phyloP scores from a whole-genome alignment of 2,888 invertebrate species.

The Athrips mouffetella region DNA sequence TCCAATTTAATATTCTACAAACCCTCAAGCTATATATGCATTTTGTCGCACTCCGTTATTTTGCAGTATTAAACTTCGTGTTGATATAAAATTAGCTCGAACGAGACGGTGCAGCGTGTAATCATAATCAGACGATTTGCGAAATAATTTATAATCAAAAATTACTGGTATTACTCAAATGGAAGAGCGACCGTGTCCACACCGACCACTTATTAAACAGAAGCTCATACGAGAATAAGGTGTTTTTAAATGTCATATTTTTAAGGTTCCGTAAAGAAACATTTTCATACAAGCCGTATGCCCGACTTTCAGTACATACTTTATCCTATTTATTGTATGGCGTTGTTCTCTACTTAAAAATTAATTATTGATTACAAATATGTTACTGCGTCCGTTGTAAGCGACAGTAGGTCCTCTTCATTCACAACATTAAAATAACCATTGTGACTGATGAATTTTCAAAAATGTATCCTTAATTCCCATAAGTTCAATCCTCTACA shows the following conservation, averaged over 20 bases:
- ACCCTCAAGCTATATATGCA: not conserved
- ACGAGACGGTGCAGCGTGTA: slow-evolving; percentile 6
- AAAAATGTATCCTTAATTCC: no score
- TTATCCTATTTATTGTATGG: no score
- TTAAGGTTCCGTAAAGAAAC: slow-evolving; percentile 4
- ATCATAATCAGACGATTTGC: slow-evolving; percentile 13
- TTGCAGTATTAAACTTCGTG: slow-evolving; percentile 1
- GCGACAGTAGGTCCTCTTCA: no score
- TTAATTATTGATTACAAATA: no score
- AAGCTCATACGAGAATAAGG: slow-evolving; percentile 10
- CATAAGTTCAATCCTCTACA: no score
- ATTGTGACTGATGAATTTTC: no score
- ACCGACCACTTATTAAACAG: slow-evolving; percentile 18
- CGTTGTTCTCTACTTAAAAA: no score
- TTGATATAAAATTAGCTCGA: slow-evolving; percentile 8
- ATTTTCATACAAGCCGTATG: not conserved
- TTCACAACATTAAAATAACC: no score
- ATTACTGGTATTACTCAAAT: slow-evolving; percentile 17
- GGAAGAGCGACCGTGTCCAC: slow-evolving; percentile 10
- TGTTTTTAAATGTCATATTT: slow-evolving; percentile 12
- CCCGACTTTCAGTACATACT: no score
- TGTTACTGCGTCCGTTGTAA: no score
- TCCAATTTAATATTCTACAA: not conserved
- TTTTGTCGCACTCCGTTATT: not conserved
- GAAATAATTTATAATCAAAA: slow-evolving; percentile 17